phyloP scores from a whole-genome alignment of 2,113 vertebrate species.

The Neogale vison region DNA sequence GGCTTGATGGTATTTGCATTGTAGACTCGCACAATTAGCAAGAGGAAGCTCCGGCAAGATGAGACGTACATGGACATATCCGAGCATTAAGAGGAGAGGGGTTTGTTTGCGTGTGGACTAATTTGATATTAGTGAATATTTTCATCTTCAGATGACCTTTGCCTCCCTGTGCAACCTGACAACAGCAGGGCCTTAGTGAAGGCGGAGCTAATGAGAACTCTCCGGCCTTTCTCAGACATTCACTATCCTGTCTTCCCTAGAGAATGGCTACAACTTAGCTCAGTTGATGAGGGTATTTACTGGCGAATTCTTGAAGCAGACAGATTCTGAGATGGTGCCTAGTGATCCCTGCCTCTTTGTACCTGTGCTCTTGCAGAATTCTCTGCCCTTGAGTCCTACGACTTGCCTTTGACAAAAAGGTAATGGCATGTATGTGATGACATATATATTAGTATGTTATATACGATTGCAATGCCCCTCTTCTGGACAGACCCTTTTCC shows the following conservation, averaged over 20 bases:
- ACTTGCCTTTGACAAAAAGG: not conserved
- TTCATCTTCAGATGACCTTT: constrained; percentile 54
- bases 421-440: not conserved
- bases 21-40: not conserved
- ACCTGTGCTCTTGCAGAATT: not conserved
- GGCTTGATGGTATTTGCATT: constrained; percentile 32
- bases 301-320: not conserved
- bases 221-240: not conserved
- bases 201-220: not conserved
- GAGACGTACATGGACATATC: not conserved
- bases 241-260: not conserved
- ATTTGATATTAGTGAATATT: constrained; percentile 39
- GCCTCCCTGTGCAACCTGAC: not conserved
- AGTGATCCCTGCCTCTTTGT: not conserved
- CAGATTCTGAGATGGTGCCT: not conserved
- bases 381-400: not conserved
- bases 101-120: not conserved
- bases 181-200: not conserved
- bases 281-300: not conserved
- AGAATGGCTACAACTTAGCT: not conserved
- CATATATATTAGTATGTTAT: not conserved
- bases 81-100: not conserved
- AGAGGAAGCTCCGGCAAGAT: not conserved
- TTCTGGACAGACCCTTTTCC: not conserved
- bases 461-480: not conserved